A percentile compares a stretch with the other conserved stretches of the same genome.
Evolutionary conservation across 1,140 invertebrate genomes (phyloP).

Genomic region (Battus philenor): DNA sequence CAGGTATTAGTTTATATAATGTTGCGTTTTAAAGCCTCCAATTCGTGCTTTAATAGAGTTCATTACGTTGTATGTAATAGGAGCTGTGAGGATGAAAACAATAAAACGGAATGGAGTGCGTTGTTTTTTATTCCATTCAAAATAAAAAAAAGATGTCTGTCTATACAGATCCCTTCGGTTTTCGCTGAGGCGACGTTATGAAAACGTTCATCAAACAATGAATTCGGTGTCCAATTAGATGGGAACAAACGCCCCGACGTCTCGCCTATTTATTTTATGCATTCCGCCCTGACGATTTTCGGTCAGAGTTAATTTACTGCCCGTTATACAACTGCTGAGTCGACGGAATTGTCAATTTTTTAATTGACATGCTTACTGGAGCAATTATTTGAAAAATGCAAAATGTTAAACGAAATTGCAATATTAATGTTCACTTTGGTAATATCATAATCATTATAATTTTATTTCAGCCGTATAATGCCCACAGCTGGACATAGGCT

Average conservation of each 20-base stretch:
- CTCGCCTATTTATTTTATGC: slow-evolving; percentile 47
- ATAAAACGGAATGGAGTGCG: not conserved
- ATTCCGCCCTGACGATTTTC: slow-evolving; percentile 42
- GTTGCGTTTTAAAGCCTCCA: not conserved
- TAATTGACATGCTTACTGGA: slow-evolving; percentile 31
- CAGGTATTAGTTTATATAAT: not conserved
- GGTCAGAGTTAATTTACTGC: slow-evolving; percentile 41
- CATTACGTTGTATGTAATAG: not conserved
- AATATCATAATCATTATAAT: too few relatives aligned
- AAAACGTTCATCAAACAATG: slow-evolving; percentile 17
- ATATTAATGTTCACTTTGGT: too few relatives aligned
- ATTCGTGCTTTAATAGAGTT: not conserved
- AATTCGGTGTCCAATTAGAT: slow-evolving; percentile 17
- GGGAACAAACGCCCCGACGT: slow-evolving; percentile 24
- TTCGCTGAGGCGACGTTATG: slow-evolving; percentile 8
- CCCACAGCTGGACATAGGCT: too few relatives aligned
- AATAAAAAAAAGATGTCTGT: not conserved
- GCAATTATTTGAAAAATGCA: too few relatives aligned
- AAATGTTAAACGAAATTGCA: too few relatives aligned
- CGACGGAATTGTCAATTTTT: slow-evolving; percentile 33
- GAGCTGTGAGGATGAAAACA: not conserved
- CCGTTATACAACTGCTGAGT: slow-evolving; percentile 42
- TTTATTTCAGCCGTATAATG: too few relatives aligned
- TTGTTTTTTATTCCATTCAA: not conserved
- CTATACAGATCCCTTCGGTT: slow-evolving; percentile 6